Conservation (phyloP, 1,140 invertebrate species). For the Hydropsyche tenuis region DNA sequence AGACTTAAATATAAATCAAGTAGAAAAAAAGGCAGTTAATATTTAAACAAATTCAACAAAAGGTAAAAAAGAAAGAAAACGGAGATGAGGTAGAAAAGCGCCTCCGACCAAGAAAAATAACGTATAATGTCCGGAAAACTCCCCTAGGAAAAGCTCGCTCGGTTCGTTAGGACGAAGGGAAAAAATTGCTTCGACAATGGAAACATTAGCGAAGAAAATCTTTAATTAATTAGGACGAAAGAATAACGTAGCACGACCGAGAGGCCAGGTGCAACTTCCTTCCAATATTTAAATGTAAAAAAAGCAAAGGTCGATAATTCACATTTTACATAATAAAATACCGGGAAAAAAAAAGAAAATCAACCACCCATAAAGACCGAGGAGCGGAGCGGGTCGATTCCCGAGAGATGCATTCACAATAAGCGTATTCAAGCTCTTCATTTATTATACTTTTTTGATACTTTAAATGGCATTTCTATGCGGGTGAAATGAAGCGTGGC, state of each 20-base stretch:
- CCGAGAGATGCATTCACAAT: too few relatives aligned
- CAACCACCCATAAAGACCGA: too few relatives aligned
- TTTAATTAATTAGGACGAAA: conserved; percentile 29
- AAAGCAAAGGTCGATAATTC: background rate
- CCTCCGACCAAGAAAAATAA: background rate
- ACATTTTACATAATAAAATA: too few relatives aligned
- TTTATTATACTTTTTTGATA: too few relatives aligned
- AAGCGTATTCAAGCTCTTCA: too few relatives aligned
- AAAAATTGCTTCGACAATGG: conserved; percentile 28
- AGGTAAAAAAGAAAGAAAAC: conserved; percentile 2
- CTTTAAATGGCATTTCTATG: too few relatives aligned
- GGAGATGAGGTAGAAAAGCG: background rate
- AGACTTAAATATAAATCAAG: background rate
- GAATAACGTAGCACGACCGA: background rate
- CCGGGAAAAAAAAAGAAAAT: too few relatives aligned
- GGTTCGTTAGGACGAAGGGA: background rate
- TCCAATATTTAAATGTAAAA: background rate
- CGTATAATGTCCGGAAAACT: background rate
- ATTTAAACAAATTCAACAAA: background rate
- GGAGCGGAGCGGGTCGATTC: too few relatives aligned
- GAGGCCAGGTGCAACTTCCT: conserved; percentile 10
- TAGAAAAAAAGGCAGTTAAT: too few relatives aligned
- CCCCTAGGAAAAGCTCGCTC: background rate
- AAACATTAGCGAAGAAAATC: conserved; percentile 32
- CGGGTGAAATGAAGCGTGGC: too few relatives aligned